Percentiles rank a stretch among this genome's conserved stretches.
Conservation (phyloP, 2,797 vertebrate species). For the Balearica regulorum region DNA sequence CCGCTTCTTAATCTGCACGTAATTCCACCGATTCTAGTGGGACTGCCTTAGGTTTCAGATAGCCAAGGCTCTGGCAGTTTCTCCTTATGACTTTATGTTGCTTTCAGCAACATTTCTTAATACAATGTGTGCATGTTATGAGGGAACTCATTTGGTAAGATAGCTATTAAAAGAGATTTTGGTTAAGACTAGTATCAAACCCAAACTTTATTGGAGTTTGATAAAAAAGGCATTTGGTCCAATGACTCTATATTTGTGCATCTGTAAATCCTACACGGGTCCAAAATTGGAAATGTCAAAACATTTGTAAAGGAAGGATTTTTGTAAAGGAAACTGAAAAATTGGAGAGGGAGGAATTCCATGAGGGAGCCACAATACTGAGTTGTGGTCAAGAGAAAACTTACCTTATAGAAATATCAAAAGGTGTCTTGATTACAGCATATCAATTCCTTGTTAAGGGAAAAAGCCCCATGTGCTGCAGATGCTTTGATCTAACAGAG, state of each 20-base stretch:
- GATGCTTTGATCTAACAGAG: background rate
- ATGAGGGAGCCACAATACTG: background rate
- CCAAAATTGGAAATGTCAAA: background rate
- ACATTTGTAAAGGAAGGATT: too few relatives aligned
- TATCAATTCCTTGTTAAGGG: background rate
- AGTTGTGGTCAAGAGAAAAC: background rate
- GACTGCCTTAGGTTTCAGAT: background rate
- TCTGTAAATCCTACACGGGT: background rate
- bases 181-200: background rate
- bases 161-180: background rate
- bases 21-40: slow-evolving; percentile 5
- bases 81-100: background rate
- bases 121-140: background rate
- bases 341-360: background rate
- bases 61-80: slow-evolving; percentile 7
- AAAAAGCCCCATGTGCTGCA: background rate
- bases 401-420: background rate
- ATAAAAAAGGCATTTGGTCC: background rate
- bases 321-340: background rate
- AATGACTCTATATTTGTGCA: background rate
- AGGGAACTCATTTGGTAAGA: slow-evolving; percentile 10
- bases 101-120: slow-evolving; percentile 29
- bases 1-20: background rate
- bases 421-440: background rate
- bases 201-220: background rate